Evolutionary conservation across 2,113 vertebrate species (phyloP).

Genomic region (Prionailurus bengalensis): DNA sequence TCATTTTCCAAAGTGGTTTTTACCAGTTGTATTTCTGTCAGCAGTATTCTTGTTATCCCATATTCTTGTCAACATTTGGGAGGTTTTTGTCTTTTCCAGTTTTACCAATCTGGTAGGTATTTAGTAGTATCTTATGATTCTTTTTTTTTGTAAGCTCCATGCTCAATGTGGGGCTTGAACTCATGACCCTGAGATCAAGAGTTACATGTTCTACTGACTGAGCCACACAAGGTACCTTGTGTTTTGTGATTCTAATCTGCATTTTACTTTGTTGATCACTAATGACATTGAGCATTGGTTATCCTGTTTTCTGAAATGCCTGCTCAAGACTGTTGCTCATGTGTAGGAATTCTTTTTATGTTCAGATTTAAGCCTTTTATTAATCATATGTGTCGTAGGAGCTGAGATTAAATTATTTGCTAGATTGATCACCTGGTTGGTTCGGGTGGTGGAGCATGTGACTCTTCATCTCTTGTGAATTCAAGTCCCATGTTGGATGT

Average conservation of each 20-base stretch:
- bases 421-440: neutral
- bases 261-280: neutral
- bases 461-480: neutral
- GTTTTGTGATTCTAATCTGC: neutral
- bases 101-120: neutral
- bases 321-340: neutral
- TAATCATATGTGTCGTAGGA: neutral
- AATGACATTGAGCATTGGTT: neutral
- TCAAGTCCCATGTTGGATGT: neutral
- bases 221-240: neutral
- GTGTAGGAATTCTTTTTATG: neutral
- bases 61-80: neutral
- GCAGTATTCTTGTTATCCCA: neutral
- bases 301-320: neutral
- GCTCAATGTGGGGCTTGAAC: no score
- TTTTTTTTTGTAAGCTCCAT: neutral
- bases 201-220: no score
- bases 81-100: neutral
- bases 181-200: no score
- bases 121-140: neutral
- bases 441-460: neutral
- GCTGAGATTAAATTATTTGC: neutral
- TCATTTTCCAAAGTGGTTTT: conserved; percentile 32
- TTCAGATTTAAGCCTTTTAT: neutral
- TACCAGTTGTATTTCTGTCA: neutral